These are phyloP conservation scores for Elephas maximus DNA, from an alignment of 2,113 vertebrate genomes.

Conservation along the genomic window DNA sequence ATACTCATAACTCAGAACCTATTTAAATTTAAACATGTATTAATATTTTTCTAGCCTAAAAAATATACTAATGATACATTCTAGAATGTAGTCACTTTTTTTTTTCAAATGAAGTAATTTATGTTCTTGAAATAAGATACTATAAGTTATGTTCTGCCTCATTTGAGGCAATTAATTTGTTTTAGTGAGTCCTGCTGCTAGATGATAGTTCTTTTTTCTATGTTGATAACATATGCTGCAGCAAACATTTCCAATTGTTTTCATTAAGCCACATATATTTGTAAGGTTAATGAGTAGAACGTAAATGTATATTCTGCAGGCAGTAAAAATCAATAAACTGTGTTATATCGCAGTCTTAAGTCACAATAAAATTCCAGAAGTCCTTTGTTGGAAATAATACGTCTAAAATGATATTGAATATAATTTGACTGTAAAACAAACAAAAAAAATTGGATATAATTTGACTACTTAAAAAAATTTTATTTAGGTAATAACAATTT, in stretches of 20 bases:
- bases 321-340: constrained; percentile 55
- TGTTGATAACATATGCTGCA: not conserved
- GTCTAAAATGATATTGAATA: constrained; percentile 36
- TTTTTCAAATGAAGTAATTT: constrained; percentile 7
- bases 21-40: not conserved
- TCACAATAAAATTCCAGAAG: constrained; percentile 44
- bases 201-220: not conserved
- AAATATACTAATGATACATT: not conserved
- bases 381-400: not conserved
- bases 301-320: constrained; percentile 3
- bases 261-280: constrained; percentile 53
- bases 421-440: not conserved
- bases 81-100: not conserved
- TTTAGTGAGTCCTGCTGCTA: not conserved
- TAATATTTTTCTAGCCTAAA: not conserved
- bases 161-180: not conserved
- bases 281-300: constrained; percentile 60
- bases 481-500: too few species aligned
- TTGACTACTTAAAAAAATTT: too few species aligned
- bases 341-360: constrained; percentile 1
- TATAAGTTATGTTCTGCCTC: constrained; percentile 10
- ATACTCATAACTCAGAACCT: not conserved
- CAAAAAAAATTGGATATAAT: not conserved
- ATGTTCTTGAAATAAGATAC: not conserved
- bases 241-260: constrained; percentile 50